phyloP scores from a whole-genome alignment of 2,113 vertebrate genomes.

The Anoura caudifer region DNA sequence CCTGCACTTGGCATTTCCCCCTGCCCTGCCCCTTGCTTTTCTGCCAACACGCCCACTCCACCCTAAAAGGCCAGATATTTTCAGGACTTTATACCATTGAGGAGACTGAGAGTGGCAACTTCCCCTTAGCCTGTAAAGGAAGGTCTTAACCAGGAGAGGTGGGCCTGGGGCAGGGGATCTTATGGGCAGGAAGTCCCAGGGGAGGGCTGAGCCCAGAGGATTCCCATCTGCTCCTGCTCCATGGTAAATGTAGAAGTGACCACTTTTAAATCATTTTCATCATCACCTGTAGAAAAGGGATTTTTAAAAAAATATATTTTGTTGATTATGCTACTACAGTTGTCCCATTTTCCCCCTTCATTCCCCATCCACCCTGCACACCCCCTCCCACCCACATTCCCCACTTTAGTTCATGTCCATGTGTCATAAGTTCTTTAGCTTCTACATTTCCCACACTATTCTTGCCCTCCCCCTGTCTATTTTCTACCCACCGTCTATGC shows the following conservation, averaged over 20 bases:
- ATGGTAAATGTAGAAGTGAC: background rate
- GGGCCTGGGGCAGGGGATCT: background rate
- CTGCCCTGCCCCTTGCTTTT: background rate
- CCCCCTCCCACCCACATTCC: too few species aligned
- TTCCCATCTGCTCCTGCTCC: rapidly evolving
- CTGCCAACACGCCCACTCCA: background rate
- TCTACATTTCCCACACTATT: too few species aligned
- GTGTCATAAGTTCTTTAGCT: too few species aligned
- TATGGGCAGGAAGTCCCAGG: background rate
- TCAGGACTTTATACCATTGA: background rate
- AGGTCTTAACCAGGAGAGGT: too few species aligned
- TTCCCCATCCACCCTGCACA: too few species aligned
- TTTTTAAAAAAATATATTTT: background rate
- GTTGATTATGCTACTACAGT: too few species aligned
- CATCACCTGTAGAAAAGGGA: background rate
- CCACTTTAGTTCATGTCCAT: too few species aligned
- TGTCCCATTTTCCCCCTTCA: too few species aligned
- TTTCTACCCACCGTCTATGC: too few species aligned
- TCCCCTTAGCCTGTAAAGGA: background rate
- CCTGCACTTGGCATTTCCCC: background rate
- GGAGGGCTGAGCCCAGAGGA: background rate
- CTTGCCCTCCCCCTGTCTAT: too few species aligned
- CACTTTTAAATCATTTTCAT: background rate
- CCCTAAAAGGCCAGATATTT: background rate
- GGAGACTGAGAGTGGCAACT: background rate